Conservation (phyloP, 37 sponge, comb jelly and placozoan genomes). For the Oscarella lobularis region DNA sequence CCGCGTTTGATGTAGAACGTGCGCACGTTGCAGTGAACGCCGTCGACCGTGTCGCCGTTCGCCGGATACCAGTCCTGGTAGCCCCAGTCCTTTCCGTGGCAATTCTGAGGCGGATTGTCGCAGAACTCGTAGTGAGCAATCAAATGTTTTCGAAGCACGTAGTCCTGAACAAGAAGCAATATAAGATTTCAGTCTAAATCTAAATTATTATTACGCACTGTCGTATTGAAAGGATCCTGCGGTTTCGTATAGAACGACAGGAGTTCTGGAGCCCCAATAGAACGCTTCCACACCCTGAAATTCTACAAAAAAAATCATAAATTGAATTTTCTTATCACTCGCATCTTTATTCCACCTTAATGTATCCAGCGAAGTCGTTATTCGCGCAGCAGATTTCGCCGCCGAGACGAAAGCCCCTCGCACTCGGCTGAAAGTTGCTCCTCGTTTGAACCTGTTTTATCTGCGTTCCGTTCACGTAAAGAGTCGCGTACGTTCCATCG, state of each 20-base stretch:
- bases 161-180: no score
- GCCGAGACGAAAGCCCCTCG: neutral
- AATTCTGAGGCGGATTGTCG: neutral
- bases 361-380: neutral
- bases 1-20: neutral
- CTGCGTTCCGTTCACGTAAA: conserved; percentile 1
- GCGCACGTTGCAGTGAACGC: neutral
- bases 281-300: neutral
- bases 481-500: neutral
- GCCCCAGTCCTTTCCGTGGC: neutral
- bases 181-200: no score
- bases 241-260: neutral
- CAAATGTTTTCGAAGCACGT: neutral
- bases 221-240: no score
- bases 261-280: neutral
- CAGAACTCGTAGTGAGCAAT: neutral
- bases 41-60: neutral
- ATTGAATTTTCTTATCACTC: no score
- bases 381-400: neutral
- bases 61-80: neutral
- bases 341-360: no score
- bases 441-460: no score
- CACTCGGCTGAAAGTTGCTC: no score
- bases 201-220: no score
- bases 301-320: no score